Percentiles rank a stretch among this genome's conserved stretches.
phyloP scores from a whole-genome alignment of 2,113 vertebrate genomes.

The Eira barbara region DNA sequence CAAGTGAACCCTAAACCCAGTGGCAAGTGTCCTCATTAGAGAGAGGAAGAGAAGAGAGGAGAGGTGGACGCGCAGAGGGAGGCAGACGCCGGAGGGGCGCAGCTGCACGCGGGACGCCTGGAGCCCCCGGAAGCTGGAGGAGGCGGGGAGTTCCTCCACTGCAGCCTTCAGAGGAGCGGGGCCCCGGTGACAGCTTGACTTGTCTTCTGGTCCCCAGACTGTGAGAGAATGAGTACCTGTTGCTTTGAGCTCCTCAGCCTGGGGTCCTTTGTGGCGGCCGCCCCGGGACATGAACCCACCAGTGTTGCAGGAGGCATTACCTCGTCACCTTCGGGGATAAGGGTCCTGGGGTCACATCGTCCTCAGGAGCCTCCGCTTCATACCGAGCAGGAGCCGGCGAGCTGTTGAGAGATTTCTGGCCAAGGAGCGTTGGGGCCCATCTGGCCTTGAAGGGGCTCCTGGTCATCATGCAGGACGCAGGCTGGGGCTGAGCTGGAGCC shows the following conservation, averaged over 20 bases:
- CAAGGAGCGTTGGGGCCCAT: rapidly evolving
- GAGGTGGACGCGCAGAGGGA: neutral
- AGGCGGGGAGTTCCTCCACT: neutral
- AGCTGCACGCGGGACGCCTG: rapidly evolving
- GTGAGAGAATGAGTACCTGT: neutral
- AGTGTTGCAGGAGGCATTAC: rapidly evolving
- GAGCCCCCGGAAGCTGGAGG: neutral
- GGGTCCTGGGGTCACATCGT: rapidly evolving
- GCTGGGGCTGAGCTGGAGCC: neutral
- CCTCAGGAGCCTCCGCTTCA: too few relatives aligned
- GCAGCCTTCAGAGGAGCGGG: neutral
- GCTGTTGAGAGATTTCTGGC: neutral
- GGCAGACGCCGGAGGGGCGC: neutral
- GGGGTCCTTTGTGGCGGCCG: rapidly evolving
- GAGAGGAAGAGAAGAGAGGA: neutral
- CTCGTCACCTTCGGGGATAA: neutral
- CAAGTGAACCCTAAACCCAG: too few relatives aligned
- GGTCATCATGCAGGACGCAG: rapidly evolving
- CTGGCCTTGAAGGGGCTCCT: neutral
- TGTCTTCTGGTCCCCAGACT: neutral
- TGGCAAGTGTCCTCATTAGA: neutral
- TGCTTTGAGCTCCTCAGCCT: neutral
- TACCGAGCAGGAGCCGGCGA: neutral
- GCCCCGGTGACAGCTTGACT: neutral
- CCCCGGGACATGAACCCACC: neutral